Evolutionary conservation across 2,113 vertebrate species (phyloP).

Genomic region (Marcusenius ussheri): DNA sequence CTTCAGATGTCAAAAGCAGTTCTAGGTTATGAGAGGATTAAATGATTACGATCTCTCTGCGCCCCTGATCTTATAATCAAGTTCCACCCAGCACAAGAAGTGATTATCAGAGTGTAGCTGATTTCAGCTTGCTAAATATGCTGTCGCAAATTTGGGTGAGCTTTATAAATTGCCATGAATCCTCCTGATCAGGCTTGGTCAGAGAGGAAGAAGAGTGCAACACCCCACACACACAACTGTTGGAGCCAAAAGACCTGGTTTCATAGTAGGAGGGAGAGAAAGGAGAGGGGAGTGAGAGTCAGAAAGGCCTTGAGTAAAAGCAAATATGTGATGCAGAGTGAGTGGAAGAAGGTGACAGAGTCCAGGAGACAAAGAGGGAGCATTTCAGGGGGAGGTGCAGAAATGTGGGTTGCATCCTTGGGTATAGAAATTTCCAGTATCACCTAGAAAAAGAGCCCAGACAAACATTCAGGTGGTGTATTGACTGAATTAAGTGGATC

Average conservation of each 20-base stretch:
- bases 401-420: neutral
- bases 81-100: constrained; percentile 64
- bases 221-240: neutral
- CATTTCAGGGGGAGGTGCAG: neutral
- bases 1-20: constrained; percentile 52
- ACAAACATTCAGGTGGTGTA: neutral
- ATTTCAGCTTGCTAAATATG: constrained; percentile 44
- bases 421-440: neutral
- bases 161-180: neutral
- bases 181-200: neutral
- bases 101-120: constrained; percentile 62
- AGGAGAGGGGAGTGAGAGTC: neutral
- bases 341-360: neutral
- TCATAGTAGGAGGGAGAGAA: neutral
- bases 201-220: neutral
- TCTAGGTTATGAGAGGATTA: constrained; percentile 69
- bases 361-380: neutral
- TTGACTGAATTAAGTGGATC: constrained; percentile 10
- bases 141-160: constrained; percentile 13
- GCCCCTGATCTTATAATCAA: constrained; percentile 71
- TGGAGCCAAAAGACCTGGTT: neutral
- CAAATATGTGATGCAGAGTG: neutral
- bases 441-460: neutral
- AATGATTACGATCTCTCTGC: constrained; percentile 64
- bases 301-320: neutral